Conservation (phyloP, 2,113 vertebrate species). For the Perognathus longimembris region DNA sequence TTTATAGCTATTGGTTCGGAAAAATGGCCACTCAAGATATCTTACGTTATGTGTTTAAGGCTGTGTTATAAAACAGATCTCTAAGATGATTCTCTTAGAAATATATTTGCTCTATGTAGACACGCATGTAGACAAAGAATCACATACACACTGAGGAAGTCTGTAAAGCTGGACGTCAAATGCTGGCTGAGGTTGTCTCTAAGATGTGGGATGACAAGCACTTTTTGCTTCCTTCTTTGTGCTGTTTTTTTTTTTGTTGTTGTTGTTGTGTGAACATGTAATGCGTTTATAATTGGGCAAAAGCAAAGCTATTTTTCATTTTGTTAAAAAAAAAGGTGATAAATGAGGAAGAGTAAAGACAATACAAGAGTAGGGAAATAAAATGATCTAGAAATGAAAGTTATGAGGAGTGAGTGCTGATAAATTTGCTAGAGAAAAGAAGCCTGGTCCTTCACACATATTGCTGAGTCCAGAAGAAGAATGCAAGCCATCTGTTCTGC, state of each 20-base stretch:
- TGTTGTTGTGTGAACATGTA: background rate
- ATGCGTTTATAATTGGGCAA: constrained; percentile 60
- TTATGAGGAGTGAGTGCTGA: background rate
- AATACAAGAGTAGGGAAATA: background rate
- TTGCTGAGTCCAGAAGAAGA: background rate
- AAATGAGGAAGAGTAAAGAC: background rate
- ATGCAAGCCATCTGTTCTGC: background rate
- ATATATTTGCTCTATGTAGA: constrained; percentile 2
- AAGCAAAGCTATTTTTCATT: constrained; percentile 57
- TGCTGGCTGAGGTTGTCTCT: background rate
- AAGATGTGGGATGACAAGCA: background rate
- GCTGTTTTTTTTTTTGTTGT: background rate
- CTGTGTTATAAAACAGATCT: constrained; percentile 33
- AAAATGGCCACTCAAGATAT: constrained; percentile 51
- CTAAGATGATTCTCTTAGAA: constrained; percentile 20
- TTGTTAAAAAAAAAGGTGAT: background rate
- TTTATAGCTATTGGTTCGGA: constrained; percentile 33
- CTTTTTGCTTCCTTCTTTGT: constrained; percentile 41
- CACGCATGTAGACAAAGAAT: constrained; percentile 14
- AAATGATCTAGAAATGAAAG: background rate
- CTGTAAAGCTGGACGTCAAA: background rate
- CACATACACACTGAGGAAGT: background rate
- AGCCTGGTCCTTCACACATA: background rate
- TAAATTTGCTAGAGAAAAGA: background rate
- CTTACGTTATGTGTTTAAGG: constrained; percentile 50